Conservation (phyloP, 1,140 invertebrate species). For the Tribolium castaneum region DNA sequence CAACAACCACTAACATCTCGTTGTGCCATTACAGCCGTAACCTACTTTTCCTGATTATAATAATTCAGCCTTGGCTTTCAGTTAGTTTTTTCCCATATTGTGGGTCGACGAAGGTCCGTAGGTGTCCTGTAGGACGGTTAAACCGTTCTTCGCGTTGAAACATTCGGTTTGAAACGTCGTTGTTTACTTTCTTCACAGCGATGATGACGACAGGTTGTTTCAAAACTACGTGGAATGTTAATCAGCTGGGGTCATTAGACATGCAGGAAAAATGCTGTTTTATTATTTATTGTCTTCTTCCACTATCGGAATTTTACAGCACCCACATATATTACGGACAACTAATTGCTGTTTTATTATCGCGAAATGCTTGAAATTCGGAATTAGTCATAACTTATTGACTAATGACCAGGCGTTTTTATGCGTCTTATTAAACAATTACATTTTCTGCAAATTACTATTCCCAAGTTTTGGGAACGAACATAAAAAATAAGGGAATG, state of each 20-base stretch:
- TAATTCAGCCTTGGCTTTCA: slow-evolving; percentile 23
- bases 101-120: neutral
- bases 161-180: neutral
- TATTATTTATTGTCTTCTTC: slow-evolving; percentile 5
- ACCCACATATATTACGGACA: neutral
- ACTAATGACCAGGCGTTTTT: neutral
- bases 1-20: neutral
- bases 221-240: slow-evolving; percentile 33
- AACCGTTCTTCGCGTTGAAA: neutral
- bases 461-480: no score
- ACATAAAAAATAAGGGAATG: no score
- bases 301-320: neutral
- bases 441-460: no score
- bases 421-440: no score
- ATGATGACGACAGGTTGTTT: slow-evolving; percentile 17
- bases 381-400: neutral
- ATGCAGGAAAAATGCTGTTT: neutral
- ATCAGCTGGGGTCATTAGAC: slow-evolving; percentile 22
- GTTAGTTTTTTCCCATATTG: neutral
- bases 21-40: slow-evolving; percentile 6
- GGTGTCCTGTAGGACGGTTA: slow-evolving; percentile 38
- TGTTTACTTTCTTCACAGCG: slow-evolving; percentile 1
- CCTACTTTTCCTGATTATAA: slow-evolving; percentile 25
- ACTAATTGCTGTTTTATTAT: neutral
- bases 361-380: neutral